Conservation (phyloP, 2,797 vertebrate genomes). For the Mus caroli region DNA sequence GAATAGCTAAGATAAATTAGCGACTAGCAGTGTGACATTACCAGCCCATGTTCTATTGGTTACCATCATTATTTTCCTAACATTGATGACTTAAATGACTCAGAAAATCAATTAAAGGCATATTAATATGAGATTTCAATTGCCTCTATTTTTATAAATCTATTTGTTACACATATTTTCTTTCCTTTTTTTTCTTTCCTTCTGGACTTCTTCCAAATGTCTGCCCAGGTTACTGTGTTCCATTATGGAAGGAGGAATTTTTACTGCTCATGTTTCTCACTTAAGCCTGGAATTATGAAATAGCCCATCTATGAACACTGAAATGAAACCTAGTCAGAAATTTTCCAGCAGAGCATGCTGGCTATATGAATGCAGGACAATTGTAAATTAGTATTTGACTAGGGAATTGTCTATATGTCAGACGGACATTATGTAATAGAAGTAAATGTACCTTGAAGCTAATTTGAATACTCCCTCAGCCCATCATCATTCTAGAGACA, state of each 20-base stretch:
- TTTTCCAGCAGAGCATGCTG: neutral
- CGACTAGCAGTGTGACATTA: neutral
- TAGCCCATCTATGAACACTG: neutral
- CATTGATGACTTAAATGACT: conserved; percentile 28
- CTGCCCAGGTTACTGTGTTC: conserved; percentile 1
- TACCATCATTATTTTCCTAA: conserved; percentile 51
- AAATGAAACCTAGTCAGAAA: conserved; percentile 14
- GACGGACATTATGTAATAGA: conserved; percentile 63
- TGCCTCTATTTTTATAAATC: neutral
- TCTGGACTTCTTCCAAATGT: neutral
- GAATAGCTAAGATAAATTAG: neutral
- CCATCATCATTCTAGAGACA: conserved; percentile 58
- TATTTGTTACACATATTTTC: neutral
- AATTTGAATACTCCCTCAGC: conserved; percentile 65
- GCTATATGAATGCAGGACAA: neutral
- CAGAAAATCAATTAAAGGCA: conserved; percentile 45
- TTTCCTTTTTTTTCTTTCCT: neutral
- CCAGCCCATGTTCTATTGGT: neutral
- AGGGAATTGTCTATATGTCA: conserved; percentile 63
- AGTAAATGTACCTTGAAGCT: conserved; percentile 64
- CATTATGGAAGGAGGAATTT: neutral
- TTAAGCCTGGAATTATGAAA: neutral
- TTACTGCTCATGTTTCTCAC: neutral
- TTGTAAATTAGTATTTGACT: conserved; percentile 70
- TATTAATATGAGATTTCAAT: conserved; percentile 28